These are phyloP conservation scores for Venustaconcha ellipsiformis DNA, from an alignment of 1,140 invertebrate genomes.

Conservation along the genomic window DNA sequence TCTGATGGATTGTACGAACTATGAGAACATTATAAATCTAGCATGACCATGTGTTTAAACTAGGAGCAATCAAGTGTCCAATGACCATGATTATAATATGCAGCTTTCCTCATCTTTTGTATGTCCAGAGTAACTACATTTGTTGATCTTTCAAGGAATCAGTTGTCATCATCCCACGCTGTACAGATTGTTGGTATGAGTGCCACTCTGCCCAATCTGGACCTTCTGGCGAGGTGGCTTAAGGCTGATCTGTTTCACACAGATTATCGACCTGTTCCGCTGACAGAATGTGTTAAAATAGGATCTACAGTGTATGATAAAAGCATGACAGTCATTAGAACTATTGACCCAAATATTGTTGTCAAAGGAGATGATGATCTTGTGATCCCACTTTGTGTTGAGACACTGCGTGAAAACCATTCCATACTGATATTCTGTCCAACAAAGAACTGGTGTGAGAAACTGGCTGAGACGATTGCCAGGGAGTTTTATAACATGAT, in stretches of 20 bases:
- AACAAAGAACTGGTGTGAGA: constrained; percentile 95
- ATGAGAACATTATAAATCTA: too few relatives aligned
- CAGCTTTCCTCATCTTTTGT: too few relatives aligned
- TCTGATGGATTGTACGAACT: too few relatives aligned
- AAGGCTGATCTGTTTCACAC: constrained; percentile 83
- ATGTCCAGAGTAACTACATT: too few relatives aligned
- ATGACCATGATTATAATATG: too few relatives aligned
- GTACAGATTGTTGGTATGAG: constrained; percentile 98
- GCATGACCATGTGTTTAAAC: too few relatives aligned
- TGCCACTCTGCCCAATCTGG: constrained; percentile 93
- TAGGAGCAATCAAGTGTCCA: too few relatives aligned
- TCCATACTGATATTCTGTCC: constrained; percentile 96
- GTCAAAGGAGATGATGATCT: constrained; percentile 79
- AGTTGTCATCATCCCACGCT: constrained; percentile 5
- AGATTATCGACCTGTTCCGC: constrained; percentile 90
- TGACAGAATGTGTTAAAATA: constrained; percentile 85
- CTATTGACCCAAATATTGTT: constrained; percentile 40
- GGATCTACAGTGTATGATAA: constrained; percentile 69
- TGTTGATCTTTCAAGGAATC: background rate
- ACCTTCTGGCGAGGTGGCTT: constrained; percentile 87
- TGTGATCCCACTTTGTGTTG: constrained; percentile 87
- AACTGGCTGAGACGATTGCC: constrained; percentile 84
- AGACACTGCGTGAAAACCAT: constrained; percentile 86
- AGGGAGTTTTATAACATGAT: constrained; percentile 74
- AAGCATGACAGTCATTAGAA: constrained; percentile 59